Evolutionary conservation across 2,888 invertebrate genomes (phyloP).

Genomic region (Bruchidius siliquastri): DNA sequence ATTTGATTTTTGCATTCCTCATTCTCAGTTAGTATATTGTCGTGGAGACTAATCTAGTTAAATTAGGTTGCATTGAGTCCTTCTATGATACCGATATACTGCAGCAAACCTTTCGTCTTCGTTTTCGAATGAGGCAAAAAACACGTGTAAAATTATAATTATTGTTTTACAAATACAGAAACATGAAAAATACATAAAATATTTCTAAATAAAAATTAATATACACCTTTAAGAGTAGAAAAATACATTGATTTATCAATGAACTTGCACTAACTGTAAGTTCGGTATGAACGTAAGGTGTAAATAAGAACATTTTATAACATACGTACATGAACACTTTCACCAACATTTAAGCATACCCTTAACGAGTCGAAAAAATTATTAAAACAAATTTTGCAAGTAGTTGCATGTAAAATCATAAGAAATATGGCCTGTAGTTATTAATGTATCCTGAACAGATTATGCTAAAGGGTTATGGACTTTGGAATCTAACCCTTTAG

Average conservation of each 20-base stretch:
- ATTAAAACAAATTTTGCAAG: not conserved
- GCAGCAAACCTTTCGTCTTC: too few species aligned
- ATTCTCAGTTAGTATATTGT: too few species aligned
- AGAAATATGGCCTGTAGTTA: too few species aligned
- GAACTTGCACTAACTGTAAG: not conserved
- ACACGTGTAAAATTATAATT: not conserved
- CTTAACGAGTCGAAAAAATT: not conserved
- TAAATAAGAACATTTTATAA: conserved; percentile 11
- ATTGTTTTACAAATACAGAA: not conserved
- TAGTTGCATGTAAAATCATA: not conserved
- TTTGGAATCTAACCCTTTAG: too few species aligned
- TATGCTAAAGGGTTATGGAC: too few species aligned
- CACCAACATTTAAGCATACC: not conserved
- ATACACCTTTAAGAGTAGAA: conserved; percentile 27
- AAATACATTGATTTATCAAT: conserved; percentile 28
- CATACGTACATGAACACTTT: conserved; percentile 16
- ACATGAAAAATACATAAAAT: not conserved
- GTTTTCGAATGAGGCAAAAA: too few species aligned
- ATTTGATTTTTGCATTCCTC: not conserved
- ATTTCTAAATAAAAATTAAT: not conserved
- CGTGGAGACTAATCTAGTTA: too few species aligned
- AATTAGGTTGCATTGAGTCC: too few species aligned
- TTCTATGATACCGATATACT: too few species aligned
- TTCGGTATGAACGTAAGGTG: not conserved
- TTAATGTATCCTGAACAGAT: too few species aligned